Evolutionary conservation across 2,113 vertebrate species (phyloP).

Genomic region (Narcine bancroftii): DNA sequence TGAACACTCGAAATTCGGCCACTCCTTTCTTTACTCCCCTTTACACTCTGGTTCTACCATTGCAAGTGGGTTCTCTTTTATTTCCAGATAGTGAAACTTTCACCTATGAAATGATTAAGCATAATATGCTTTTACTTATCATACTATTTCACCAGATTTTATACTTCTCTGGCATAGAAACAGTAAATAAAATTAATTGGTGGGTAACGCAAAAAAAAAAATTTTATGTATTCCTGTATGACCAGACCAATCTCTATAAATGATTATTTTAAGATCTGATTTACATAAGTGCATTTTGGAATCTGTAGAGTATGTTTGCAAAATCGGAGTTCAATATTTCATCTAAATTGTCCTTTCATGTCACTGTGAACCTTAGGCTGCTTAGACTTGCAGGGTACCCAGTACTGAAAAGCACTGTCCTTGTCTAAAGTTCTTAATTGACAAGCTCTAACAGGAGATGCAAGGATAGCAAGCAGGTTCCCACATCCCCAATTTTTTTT

Average conservation of each 20-base stretch:
- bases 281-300: no score
- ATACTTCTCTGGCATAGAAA: background rate
- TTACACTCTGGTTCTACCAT: background rate
- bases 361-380: background rate
- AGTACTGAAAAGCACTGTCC: background rate
- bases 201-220: background rate
- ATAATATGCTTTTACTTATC: background rate
- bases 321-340: background rate
- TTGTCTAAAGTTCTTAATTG: background rate
- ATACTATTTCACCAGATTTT: background rate
- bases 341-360: background rate
- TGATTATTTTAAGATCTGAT: background rate
- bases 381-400: background rate
- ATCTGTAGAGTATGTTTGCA: background rate
- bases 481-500: no score
- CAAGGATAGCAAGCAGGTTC: no score
- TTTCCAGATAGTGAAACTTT: background rate
- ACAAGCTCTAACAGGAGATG: background rate
- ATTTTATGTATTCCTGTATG: background rate
- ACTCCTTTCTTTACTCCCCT: background rate
- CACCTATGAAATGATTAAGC: background rate
- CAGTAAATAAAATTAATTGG: background rate
- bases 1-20: background rate
- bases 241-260: background rate
- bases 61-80: background rate